Percentiles rank a stretch among this genome's conserved stretches.
phyloP scores from a whole-genome alignment of 2,888 invertebrate genomes.

The Helleia helle region DNA sequence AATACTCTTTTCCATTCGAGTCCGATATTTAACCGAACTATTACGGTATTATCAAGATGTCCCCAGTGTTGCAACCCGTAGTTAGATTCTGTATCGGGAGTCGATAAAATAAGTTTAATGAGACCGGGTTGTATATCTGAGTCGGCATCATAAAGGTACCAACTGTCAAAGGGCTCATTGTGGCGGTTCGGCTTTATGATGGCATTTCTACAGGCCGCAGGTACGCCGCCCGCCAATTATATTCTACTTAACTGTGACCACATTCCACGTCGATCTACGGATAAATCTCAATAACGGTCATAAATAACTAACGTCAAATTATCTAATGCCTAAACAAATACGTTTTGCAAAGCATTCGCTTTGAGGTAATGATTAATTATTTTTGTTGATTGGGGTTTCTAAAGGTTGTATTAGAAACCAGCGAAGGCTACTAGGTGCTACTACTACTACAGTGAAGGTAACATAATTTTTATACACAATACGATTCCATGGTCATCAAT shows the following conservation, averaged over 20 bases:
- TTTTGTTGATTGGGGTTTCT: too few species aligned
- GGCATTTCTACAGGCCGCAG: constrained; percentile 71
- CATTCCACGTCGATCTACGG: constrained; percentile 18
- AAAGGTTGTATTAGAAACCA: too few species aligned
- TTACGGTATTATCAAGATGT: neutral
- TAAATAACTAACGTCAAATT: too few species aligned
- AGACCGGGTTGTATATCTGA: constrained; percentile 58
- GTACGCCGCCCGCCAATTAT: constrained; percentile 67
- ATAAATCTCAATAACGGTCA: constrained; percentile 17
- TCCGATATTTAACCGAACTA: too few species aligned
- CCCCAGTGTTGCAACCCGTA: constrained; percentile 1
- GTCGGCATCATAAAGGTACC: constrained; percentile 69
- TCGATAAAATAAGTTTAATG: constrained; percentile 70
- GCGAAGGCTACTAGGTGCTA: too few species aligned
- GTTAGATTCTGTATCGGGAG: constrained; percentile 51
- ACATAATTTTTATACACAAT: too few species aligned
- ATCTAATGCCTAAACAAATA: too few species aligned
- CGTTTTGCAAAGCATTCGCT: too few species aligned
- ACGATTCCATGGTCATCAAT: too few species aligned
- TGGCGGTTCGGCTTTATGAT: constrained; percentile 65
- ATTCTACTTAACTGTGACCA: constrained; percentile 62
- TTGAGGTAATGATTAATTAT: too few species aligned
- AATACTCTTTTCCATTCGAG: too few species aligned
- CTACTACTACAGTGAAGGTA: too few species aligned
- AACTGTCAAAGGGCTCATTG: constrained; percentile 71